Base-by-base conservation (phyloP, 23 tunicate species). In the Corella eumyota region DNA sequence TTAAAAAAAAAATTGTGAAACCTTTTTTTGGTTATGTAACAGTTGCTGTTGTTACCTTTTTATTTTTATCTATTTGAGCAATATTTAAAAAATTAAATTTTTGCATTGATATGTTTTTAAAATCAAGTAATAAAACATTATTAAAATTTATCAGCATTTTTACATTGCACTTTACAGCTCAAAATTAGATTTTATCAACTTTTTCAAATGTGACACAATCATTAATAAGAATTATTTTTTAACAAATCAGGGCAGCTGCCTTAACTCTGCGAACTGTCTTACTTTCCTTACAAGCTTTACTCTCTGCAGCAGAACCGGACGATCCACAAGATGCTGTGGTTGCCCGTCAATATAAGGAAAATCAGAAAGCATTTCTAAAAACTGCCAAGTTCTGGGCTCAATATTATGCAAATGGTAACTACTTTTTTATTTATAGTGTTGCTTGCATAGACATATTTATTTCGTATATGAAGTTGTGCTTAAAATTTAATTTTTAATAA, bases 311-410 rank as follows among this genome's bases (percentile, higher is more conserved):
- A 2, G 98, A 82, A 58, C 93, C 98, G 6, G 97, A 80, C 40
- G 97, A 88, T 36, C 97, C 97, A 45, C 97, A 88, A 49, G 98
- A 92, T 62, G 98, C 98, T 13, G 98, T 92, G 2, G 98, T 92
- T 11, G 98, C 98, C 19, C 53, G 72, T 3, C 98, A 92, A 34
- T 92, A 56, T 50, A 92, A 76, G 62, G 84, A 76, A 27, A 81
- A 82, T 66, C 68, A 61, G 32, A 55, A 55, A 22, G 56, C 44
- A 28, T 92, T 85, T 61, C 24, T 32, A 3, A 66, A 72, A 66
- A 92, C 98, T 30, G 98, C 98, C 6, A 58, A 45, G 49, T 92
- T 66, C 68, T 92, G 98, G 98, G 86, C 98, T 1, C 92, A 82
- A 25, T 22, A 64, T 45, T 82, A 70, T 63, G 98, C 98, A 51